These are phyloP conservation scores for Diadegma fenestrale DNA, from an alignment of 2,888 invertebrate species.

Conservation along the genomic window DNA sequence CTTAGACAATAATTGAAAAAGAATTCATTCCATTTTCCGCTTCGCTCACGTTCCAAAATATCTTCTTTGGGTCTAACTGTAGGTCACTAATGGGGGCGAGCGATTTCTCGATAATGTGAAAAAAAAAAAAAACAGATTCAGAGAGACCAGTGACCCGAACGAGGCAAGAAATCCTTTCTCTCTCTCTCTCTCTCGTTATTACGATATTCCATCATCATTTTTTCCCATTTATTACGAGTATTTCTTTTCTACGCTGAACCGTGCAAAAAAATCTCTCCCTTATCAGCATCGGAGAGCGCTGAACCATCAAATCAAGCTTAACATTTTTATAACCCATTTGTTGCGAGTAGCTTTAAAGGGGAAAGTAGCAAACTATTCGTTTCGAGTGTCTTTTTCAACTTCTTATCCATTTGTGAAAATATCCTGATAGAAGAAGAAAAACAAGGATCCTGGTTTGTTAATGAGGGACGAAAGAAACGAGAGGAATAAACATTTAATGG, in stretches of 20 bases:
- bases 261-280: background rate
- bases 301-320: background rate
- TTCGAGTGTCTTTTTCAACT: background rate
- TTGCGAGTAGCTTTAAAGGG: background rate
- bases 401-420: background rate
- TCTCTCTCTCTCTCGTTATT: background rate
- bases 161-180: background rate
- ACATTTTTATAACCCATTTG: conserved; percentile 1
- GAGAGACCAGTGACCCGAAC: conserved; percentile 5
- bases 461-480: too few relatives aligned
- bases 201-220: background rate
- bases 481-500: too few relatives aligned
- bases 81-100: background rate
- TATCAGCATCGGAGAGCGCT: background rate
- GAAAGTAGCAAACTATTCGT: background rate
- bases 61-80: background rate
- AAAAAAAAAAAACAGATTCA: background rate
- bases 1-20: background rate
- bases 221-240: background rate
- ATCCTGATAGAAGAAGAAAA: background rate
- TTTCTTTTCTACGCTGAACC: background rate
- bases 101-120: background rate
- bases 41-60: background rate
- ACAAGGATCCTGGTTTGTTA: background rate
- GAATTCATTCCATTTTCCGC: background rate